phyloP scores from a whole-genome alignment of 1,140 invertebrate species.

The Ganaspis sp. region DNA sequence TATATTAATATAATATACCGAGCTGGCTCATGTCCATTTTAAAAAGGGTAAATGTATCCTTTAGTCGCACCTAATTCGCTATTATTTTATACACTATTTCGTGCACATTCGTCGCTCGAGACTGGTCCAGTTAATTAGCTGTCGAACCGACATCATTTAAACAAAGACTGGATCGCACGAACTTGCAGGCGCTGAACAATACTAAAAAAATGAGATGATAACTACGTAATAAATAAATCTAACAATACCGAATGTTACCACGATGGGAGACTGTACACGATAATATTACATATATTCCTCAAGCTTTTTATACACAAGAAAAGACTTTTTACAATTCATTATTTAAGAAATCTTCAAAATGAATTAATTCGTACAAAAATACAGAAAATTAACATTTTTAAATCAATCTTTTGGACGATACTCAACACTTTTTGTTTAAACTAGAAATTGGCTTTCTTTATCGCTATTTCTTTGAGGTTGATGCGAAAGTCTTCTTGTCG shows the following conservation, averaged over 20 bases:
- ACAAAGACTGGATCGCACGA: neutral
- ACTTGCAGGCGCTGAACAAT: slow-evolving; percentile 1
- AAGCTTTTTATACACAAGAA: slow-evolving; percentile 24
- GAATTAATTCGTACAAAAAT: slow-evolving; percentile 20
- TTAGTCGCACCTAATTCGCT: slow-evolving; percentile 72
- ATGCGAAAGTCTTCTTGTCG: neutral
- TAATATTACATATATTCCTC: slow-evolving; percentile 7
- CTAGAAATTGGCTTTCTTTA: neutral
- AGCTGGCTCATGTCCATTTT: slow-evolving; percentile 69
- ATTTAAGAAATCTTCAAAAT: neutral
- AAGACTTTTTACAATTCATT: slow-evolving; percentile 28
- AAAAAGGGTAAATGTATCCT: slow-evolving; percentile 66
- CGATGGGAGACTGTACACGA: slow-evolving; percentile 15
- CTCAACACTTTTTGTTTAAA: neutral
- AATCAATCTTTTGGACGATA: slow-evolving; percentile 21
- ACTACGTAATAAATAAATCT: slow-evolving; percentile 22
- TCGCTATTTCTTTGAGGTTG: neutral
- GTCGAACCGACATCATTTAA: slow-evolving; percentile 49
- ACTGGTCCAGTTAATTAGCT: slow-evolving; percentile 59
- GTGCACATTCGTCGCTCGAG: slow-evolving; percentile 66
- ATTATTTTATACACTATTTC: slow-evolving; percentile 72
- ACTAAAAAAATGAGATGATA: slow-evolving; percentile 17
- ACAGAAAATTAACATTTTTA: neutral
- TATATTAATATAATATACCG: slow-evolving; percentile 77
- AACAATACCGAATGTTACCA: slow-evolving; percentile 7